phyloP scores from a whole-genome alignment of 1,140 invertebrate genomes.

The Pseudomyrmex gracilis region DNA sequence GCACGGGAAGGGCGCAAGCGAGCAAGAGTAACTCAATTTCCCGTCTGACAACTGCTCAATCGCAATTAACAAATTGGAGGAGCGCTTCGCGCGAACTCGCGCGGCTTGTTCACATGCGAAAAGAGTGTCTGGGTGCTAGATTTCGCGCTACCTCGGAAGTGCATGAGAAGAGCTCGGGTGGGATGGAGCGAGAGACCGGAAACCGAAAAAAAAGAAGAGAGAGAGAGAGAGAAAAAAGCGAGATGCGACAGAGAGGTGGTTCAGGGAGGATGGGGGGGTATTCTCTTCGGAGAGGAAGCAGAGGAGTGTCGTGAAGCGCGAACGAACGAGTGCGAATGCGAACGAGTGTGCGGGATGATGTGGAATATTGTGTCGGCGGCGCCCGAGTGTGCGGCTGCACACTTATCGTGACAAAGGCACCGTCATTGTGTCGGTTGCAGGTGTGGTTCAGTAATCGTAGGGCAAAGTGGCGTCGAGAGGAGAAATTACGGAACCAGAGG shows the following conservation, averaged over 20 bases:
- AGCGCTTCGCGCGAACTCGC: slow-evolving; percentile 60
- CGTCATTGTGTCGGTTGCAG: slow-evolving; percentile 85
- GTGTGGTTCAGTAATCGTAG: slow-evolving; percentile 99
- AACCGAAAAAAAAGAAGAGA: slow-evolving; percentile 50
- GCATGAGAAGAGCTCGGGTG: not conserved
- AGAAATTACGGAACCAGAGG: slow-evolving; percentile 97
- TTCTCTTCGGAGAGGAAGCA: slow-evolving; percentile 47
- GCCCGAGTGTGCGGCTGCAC: slow-evolving; percentile 66
- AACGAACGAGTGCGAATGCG: slow-evolving; percentile 64
- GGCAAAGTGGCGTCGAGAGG: slow-evolving; percentile 99
- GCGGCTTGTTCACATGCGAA: slow-evolving; percentile 31
- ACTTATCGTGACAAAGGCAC: slow-evolving; percentile 74
- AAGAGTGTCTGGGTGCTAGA: slow-evolving; percentile 58
- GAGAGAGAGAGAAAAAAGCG: slow-evolving; percentile 24
- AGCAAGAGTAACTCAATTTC: slow-evolving; percentile 80
- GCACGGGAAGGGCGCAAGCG: slow-evolving; percentile 57
- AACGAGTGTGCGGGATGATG: slow-evolving; percentile 68
- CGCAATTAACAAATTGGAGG: slow-evolving; percentile 80
- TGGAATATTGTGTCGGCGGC: slow-evolving; percentile 61
- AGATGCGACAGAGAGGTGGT: slow-evolving; percentile 17
- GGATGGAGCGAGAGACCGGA: not conserved
- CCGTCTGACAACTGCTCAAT: slow-evolving; percentile 79
- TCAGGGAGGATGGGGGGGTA: not conserved
- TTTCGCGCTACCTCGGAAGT: slow-evolving; percentile 50
- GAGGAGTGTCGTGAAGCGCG: slow-evolving; percentile 36